Evolutionary conservation across 1,140 invertebrate species (phyloP), one percentile per base, ranked within the genome.

Genomic region (Bilobella aurantiaca): DNA sequence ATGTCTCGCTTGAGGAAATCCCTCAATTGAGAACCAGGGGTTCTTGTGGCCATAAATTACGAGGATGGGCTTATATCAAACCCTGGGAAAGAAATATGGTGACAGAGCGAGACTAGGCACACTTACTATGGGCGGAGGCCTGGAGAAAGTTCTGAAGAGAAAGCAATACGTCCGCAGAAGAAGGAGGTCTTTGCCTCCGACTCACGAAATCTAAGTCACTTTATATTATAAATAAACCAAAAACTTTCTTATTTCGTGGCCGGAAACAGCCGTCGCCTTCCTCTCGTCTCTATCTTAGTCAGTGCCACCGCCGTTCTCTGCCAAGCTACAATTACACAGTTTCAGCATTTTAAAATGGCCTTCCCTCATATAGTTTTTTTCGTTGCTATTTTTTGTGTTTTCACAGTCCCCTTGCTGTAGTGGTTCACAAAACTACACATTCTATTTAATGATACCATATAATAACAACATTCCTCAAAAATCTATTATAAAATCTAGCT

Each of bases 1-100:
- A 69, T 72, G 71, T 72, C 71, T 72, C 71, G 71, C 71, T 72
- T 72, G 71, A 72, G 71, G 71, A 72, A 72, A 72, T 72, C 71
- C 71, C 71, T 72, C 71, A 72, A 72, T 72, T 72, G 71, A 69
- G 68, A 72, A 66, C 49, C 58, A 66, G 65, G 58, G 58, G 42
- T 64, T 68, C 65, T 47, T 46, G 56, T 32, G 64, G 32, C 68
- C 60, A 72, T 72, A 72, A 72, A 72, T 72, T 72, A 72, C 66
- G 63, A 30, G 62, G 65, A 68, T 72, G 68, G 70, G 70, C 67
- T 72, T 72, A 69, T 69, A 69, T 72, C 67, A 69, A 72, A 69
- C 70, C 64, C 65, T 49, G 66, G 47, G 66, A 72, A 72, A 72
- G 71, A 72, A 72, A 72, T 72, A 72, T 72, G 68, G 71, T 68